Evolutionary conservation across 2,888 invertebrate genomes (phyloP).

Genomic region (Xanthia togata): DNA sequence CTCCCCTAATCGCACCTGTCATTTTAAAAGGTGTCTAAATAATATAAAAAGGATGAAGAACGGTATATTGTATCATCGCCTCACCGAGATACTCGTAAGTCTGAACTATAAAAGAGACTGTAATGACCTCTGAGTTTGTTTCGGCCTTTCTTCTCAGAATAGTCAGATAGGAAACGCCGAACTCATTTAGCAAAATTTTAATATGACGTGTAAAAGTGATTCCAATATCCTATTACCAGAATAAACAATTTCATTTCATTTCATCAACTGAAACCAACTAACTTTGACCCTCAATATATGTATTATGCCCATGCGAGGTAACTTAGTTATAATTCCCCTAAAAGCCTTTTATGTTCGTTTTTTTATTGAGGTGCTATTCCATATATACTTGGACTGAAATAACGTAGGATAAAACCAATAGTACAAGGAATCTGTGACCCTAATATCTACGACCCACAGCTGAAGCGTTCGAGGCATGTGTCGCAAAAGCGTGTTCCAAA

Average conservation of each 20-base stretch:
- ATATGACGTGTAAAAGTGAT: too few relatives aligned
- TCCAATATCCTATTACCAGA: too few relatives aligned
- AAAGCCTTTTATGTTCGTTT: neutral
- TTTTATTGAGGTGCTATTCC: neutral
- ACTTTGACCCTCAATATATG: neutral
- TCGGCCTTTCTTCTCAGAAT: too few relatives aligned
- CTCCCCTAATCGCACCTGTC: neutral
- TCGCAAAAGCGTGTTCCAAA: conserved; percentile 50
- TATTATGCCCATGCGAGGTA: neutral
- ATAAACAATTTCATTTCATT: too few relatives aligned
- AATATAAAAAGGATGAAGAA: neutral
- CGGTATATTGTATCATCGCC: too few relatives aligned
- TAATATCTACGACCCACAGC: conserved; percentile 41
- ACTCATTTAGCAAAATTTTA: too few relatives aligned
- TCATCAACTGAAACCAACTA: neutral
- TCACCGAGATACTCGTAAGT: too few relatives aligned
- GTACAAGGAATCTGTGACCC: conserved; percentile 31
- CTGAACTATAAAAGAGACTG: too few relatives aligned
- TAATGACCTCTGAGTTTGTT: too few relatives aligned
- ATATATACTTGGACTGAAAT: neutral
- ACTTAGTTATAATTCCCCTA: neutral
- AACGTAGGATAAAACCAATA: conserved; percentile 23
- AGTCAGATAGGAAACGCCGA: too few relatives aligned
- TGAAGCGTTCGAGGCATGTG: conserved; percentile 39
- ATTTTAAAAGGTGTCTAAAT: neutral